Percentiles rank a stretch among this genome's conserved stretches.
phyloP scores from a whole-genome alignment of 2,888 invertebrate species.

The Biston stratarius region DNA sequence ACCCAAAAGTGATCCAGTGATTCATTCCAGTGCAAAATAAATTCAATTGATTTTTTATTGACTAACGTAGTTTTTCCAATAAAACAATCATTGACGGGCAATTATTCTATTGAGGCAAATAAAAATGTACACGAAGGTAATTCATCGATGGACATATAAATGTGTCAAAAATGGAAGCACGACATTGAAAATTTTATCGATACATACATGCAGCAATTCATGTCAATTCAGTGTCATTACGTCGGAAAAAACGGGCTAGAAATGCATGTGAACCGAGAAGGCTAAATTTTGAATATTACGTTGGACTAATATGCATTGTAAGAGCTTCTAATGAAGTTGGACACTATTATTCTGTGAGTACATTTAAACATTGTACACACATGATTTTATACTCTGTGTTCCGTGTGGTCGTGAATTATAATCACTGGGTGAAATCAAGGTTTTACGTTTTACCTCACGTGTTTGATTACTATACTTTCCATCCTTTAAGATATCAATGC shows the following conservation, averaged over 20 bases:
- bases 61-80: conserved; percentile 8
- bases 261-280: too few relatives aligned
- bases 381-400: too few relatives aligned
- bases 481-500: not conserved
- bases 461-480: conserved; percentile 7
- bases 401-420: not conserved
- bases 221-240: not conserved
- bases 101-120: conserved; percentile 20
- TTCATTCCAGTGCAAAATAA: not conserved
- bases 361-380: too few relatives aligned
- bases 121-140: conserved; percentile 12
- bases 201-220: not conserved
- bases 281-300: too few relatives aligned
- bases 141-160: not conserved
- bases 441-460: conserved; percentile 3
- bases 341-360: too few relatives aligned
- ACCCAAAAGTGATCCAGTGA: not conserved
- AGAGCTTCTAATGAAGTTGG: too few relatives aligned
- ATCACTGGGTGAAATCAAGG: conserved; percentile 27
- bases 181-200: not conserved
- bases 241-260: too few relatives aligned
- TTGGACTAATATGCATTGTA: too few relatives aligned
- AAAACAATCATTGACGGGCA: conserved; percentile 6
- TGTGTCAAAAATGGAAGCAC: not conserved
- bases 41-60: conserved; percentile 11